Percentiles rank a stretch among this genome's conserved stretches.
Evolutionary conservation across 2,888 invertebrate species (phyloP).

Genomic region (Entomobrya multifasciata): DNA sequence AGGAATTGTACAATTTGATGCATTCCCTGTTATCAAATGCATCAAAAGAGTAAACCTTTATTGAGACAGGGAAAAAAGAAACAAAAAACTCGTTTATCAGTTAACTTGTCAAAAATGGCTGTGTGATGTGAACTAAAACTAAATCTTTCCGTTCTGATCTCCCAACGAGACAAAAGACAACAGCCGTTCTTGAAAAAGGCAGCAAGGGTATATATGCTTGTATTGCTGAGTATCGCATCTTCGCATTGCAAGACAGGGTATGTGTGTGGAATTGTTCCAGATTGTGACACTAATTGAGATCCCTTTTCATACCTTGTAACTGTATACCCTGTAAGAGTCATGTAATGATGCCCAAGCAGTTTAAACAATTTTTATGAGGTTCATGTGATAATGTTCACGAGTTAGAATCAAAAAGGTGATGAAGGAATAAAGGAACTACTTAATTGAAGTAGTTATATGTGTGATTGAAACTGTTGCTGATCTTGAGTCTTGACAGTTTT

Average conservation of each 20-base stretch:
- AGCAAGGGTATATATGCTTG: background rate
- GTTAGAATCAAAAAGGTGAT: constrained; percentile 69
- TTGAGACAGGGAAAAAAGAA: constrained; percentile 39
- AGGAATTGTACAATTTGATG: constrained; percentile 68
- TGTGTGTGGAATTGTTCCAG: constrained; percentile 61
- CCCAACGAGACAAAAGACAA: constrained; percentile 10
- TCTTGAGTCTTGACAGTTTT: constrained; percentile 56
- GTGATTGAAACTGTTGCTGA: constrained; percentile 46
- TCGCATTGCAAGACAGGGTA: background rate
- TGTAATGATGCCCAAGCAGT: constrained; percentile 66
- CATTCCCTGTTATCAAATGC: constrained; percentile 55
- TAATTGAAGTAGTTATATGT: constrained; percentile 61
- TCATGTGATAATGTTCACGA: constrained; percentile 49
- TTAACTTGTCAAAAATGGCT: background rate
- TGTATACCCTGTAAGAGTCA: constrained; percentile 68
- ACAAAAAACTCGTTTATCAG: constrained; percentile 58
- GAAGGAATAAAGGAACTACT: constrained; percentile 49
- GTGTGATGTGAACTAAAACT: background rate
- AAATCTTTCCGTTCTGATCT: constrained; percentile 55
- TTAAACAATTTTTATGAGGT: constrained; percentile 66
- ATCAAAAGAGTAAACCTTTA: constrained; percentile 49
- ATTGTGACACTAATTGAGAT: constrained; percentile 73
- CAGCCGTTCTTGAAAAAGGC: background rate
- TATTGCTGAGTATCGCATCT: background rate
- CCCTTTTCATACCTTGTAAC: constrained; percentile 66